Conservation (phyloP, 2,113 vertebrate genomes). For the Carettochelys insculpta region DNA sequence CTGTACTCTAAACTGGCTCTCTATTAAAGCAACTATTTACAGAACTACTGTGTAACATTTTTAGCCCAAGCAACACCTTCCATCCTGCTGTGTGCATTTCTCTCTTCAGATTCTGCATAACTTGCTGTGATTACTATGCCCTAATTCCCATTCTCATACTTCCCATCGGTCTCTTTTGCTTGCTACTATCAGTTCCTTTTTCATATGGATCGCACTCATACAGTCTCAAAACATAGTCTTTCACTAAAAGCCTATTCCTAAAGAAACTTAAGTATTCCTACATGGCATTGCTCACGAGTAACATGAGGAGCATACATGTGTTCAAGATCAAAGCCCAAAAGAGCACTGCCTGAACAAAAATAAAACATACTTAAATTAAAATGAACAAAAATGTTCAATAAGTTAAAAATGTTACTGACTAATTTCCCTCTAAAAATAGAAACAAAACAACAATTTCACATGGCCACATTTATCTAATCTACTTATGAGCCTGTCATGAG, state of each 20-base stretch:
- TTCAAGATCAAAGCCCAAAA: too few relatives aligned
- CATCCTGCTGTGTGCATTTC: not conserved
- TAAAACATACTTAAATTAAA: not conserved
- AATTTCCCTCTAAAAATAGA: not conserved
- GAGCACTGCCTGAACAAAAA: not conserved
- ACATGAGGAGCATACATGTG: too few relatives aligned
- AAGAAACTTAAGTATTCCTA: not conserved
- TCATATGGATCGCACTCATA: not conserved
- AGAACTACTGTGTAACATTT: not conserved
- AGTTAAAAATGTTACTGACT: too few relatives aligned
- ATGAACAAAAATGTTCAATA: too few relatives aligned
- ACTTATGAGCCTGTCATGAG: too few relatives aligned
- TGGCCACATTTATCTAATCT: too few relatives aligned
- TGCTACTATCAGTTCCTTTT: not conserved
- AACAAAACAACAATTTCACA: not conserved
- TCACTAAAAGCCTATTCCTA: not conserved
- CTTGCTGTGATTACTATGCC: not conserved
- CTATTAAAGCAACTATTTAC: not conserved
- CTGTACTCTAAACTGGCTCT: not conserved
- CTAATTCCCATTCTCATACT: not conserved
- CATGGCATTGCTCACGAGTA: not conserved
- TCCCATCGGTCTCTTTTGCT: not conserved
- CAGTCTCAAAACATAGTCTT: not conserved
- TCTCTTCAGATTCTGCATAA: not conserved
- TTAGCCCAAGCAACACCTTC: not conserved